Evolutionary conservation across 23 tunicate genomes (phyloP).

Genomic region (Halocynthia aurantium): DNA sequence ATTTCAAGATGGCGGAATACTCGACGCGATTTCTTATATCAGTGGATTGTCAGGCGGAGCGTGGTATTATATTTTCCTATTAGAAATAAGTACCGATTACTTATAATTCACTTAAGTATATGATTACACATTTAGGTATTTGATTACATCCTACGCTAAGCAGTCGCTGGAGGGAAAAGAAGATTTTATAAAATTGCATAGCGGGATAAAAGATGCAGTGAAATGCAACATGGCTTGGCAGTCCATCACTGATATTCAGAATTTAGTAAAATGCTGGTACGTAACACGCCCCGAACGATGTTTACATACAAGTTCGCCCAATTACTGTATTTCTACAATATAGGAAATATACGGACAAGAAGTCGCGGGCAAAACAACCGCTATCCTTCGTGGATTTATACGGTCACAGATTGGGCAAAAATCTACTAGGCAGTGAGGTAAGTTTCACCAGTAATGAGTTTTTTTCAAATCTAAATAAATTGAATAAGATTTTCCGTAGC

Average conservation of each 20-base stretch:
- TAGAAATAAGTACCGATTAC: background rate
- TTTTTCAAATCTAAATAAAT: background rate
- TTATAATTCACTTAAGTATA: background rate
- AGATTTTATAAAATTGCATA: background rate
- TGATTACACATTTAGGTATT: constrained; percentile 6
- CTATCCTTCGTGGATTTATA: constrained; percentile 47
- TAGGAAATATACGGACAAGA: constrained; percentile 5
- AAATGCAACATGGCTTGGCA: constrained; percentile 6
- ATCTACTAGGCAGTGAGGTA: constrained; percentile 37
- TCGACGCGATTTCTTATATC: background rate
- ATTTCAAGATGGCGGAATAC: background rate
- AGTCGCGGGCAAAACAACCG: constrained; percentile 23
- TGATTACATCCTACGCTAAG: constrained; percentile 17
- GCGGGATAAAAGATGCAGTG: constrained; percentile 11
- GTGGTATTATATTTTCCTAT: constrained; percentile 3
- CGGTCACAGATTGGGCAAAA: constrained; percentile 34
- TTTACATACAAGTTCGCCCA: background rate
- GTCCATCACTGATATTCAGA: background rate
- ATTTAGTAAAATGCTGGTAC: constrained; percentile 17
- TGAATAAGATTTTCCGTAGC: too few species aligned
- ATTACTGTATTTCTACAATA: background rate
- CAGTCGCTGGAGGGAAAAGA: background rate
- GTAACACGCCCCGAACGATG: background rate
- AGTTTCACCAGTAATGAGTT: background rate
- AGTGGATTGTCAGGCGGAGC: constrained; percentile 24